These are phyloP conservation scores for Cyphomyrmex costatus DNA, from an alignment of 1,140 invertebrate genomes.

Conservation along the genomic window DNA sequence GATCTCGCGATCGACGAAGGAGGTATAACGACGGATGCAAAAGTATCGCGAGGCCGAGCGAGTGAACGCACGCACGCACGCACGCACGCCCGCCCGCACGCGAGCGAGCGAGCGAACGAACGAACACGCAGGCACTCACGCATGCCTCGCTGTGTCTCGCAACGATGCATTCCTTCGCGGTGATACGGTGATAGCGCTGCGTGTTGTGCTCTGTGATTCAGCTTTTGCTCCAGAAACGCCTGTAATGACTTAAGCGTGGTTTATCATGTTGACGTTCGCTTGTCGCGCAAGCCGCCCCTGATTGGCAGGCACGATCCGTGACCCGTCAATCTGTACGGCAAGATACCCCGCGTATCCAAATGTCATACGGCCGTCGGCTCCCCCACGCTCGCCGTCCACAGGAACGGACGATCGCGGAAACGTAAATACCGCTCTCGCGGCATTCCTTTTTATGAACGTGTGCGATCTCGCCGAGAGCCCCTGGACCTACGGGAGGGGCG, in stretches of 20 bases:
- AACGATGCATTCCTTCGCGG: constrained; percentile 68
- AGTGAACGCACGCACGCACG: not conserved
- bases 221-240: constrained; percentile 23
- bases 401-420: constrained; percentile 50
- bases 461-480: not conserved
- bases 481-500: constrained; percentile 21
- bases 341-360: constrained; percentile 62
- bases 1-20: constrained; percentile 52
- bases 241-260: constrained; percentile 28
- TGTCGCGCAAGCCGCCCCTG: constrained; percentile 13
- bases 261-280: constrained; percentile 76
- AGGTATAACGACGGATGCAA: constrained; percentile 62
- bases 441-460: constrained; percentile 58
- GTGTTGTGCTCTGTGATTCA: constrained; percentile 4
- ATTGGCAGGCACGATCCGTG: constrained; percentile 69
- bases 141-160: constrained; percentile 37
- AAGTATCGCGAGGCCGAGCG: constrained; percentile 33
- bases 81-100: too few species aligned
- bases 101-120: too few species aligned
- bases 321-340: constrained; percentile 66
- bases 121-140: not conserved
- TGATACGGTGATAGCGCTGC: constrained; percentile 71
- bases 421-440: constrained; percentile 61
- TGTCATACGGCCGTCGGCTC: constrained; percentile 69
- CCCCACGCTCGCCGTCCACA: not conserved